Base-by-base conservation (phyloP, 2,113 vertebrate genomes). In the Pluvianellus socialis region DNA sequence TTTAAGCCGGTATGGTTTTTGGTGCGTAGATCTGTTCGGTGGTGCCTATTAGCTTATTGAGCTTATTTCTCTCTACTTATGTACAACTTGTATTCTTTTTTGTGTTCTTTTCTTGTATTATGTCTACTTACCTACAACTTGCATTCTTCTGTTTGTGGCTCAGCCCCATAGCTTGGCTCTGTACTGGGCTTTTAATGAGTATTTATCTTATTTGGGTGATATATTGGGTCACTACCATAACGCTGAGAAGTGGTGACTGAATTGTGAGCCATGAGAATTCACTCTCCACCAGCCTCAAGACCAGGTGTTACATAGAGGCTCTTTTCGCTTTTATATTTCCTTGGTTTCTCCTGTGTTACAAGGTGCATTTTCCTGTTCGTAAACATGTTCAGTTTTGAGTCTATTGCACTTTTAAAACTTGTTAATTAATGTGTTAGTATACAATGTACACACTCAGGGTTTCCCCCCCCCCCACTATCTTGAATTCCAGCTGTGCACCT, bases 11-110 rank as follows among this genome's bases (percentile, higher is more conserved):
- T 59, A 42, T 52, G n/a, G 17, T 6, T 88, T 89, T 79, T 59
- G 19, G 17, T 71, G 32, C n/a, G 50, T 63, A 28, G 63, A 44
- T 74, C 24, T 59, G 1, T 76, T 61, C 77, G 61, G 49, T 14
- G 6, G 8, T 58, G 7, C 5, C 0, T 42, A 13, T 92, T 85
- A 74, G 22, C 8, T 71, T 70, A 32, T n/a, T 0, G 1, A 58
- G 7, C 14, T 80, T 75, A 80, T 86, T 80, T 71, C 70, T 86
- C 12, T 32, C 32, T 62, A 18, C 56, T 38, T 87, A 32, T 26
- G n/a, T 62, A 62, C 35, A 55, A 6, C 8, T 70, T 35, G 10
- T 45, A 35, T 56, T 80, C 5, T 88, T 70, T 74, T 33, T 44
- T 68, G 56, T 49, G 8, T 24, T 61, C 33, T 61, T 61, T 61